phyloP scores from a whole-genome alignment of 2,888 invertebrate species.

The Campoplex capitator region DNA sequence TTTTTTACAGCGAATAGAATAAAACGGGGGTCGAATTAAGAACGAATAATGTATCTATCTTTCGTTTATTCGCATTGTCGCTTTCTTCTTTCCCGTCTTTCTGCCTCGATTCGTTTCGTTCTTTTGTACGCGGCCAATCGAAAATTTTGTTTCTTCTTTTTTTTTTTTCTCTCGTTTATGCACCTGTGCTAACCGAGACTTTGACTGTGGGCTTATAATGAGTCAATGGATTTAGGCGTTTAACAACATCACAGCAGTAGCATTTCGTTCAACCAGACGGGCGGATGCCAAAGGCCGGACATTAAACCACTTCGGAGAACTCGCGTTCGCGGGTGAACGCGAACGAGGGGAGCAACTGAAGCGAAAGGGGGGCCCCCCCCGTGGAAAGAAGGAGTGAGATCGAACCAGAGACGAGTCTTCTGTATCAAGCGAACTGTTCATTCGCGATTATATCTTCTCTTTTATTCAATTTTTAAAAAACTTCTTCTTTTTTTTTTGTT shows the following conservation, averaged over 20 bases:
- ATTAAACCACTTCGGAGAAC: conserved; percentile 76
- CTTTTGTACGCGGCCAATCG: conserved; percentile 38
- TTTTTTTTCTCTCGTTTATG: conserved; percentile 19
- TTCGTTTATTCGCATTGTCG: conserved; percentile 40
- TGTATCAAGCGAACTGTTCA: conserved; percentile 38
- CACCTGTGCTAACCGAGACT: conserved; percentile 11
- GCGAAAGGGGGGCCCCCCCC: conserved; percentile 25
- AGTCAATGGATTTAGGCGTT: conserved; percentile 25
- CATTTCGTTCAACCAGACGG: conserved; percentile 68
- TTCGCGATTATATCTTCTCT: conserved; percentile 31
- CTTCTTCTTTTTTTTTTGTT: background rate
- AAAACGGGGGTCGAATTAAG: background rate
- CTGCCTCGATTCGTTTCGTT: conserved; percentile 16
- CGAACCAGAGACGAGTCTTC: conserved; percentile 42
- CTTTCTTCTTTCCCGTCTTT: conserved; percentile 58
- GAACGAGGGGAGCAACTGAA: conserved; percentile 59
- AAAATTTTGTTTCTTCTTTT: background rate
- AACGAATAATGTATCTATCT: conserved; percentile 14
- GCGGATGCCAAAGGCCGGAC: conserved; percentile 73
- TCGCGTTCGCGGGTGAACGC: conserved; percentile 69
- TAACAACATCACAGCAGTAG: conserved; percentile 68
- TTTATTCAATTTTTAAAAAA: background rate
- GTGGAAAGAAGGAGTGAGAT: conserved; percentile 46
- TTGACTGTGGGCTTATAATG: conserved; percentile 30
- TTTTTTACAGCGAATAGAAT: background rate